Conservation (phyloP, 2,888 invertebrate species). For the Coelopa pilipes region DNA sequence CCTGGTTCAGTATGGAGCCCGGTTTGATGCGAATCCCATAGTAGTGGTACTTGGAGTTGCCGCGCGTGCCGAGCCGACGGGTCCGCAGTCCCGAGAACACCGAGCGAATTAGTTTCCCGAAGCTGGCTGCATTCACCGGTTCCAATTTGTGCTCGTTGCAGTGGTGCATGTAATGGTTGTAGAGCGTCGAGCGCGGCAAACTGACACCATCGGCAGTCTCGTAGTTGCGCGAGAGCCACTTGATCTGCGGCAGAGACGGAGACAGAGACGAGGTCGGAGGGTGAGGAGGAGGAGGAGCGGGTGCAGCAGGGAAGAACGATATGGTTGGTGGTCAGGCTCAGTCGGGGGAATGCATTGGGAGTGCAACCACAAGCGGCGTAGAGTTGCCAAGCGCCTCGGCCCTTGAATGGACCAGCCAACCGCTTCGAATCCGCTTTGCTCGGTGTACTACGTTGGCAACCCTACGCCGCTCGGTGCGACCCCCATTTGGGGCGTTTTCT, state of each 20-base stretch:
- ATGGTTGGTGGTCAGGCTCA: neutral
- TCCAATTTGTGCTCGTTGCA: slow-evolving; percentile 93
- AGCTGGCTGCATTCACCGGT: slow-evolving; percentile 99
- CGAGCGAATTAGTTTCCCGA: slow-evolving; percentile 98
- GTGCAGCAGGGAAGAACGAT: slow-evolving; percentile 33
- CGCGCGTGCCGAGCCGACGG: slow-evolving; percentile 92
- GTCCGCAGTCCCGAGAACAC: slow-evolving; percentile 97
- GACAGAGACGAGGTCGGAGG: neutral
- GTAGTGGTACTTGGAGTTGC: slow-evolving; percentile 99
- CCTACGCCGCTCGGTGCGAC: neutral
- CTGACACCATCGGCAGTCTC: slow-evolving; percentile 96
- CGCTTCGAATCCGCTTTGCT: neutral
- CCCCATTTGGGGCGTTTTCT: slow-evolving; percentile 62
- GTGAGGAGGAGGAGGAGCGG: neutral
- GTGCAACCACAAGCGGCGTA: neutral
- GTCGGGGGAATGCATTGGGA: too few species aligned
- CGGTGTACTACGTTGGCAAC: slow-evolving; percentile 8
- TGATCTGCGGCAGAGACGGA: slow-evolving; percentile 71
- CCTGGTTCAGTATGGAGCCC: slow-evolving; percentile 75
- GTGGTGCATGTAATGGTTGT: slow-evolving; percentile 96
- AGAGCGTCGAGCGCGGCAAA: slow-evolving; percentile 92
- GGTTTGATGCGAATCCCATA: slow-evolving; percentile 99
- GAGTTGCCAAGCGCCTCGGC: slow-evolving; percentile 12
- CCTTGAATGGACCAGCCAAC: neutral
- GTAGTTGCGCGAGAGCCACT: slow-evolving; percentile 98